Conservation (phyloP, 2,113 vertebrate species). For the Callionymus lyra region DNA sequence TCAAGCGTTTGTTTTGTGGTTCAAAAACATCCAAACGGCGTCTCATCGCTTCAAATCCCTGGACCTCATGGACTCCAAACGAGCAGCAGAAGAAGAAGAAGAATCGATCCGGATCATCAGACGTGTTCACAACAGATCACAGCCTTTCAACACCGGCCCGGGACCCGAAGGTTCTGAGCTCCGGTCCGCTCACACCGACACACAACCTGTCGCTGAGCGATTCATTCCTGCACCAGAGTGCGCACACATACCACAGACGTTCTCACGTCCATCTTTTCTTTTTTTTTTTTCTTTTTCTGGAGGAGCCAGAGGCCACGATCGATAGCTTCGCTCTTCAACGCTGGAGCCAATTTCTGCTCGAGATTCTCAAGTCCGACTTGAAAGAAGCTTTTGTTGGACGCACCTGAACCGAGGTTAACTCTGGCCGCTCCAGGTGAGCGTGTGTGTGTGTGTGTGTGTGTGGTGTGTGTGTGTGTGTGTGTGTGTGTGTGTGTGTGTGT, state of each 20-base stretch:
- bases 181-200: constrained; percentile 30
- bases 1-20: constrained; percentile 33
- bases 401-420: constrained; percentile 70
- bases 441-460: constrained; percentile 18
- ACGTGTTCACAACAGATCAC: constrained; percentile 32
- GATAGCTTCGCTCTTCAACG: constrained; percentile 62
- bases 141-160: constrained; percentile 53
- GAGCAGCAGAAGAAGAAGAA: not conserved
- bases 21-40: constrained; percentile 51
- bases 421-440: constrained; percentile 42
- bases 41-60: not conserved
- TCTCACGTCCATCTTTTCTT: constrained; percentile 67
- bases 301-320: constrained; percentile 66
- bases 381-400: constrained; percentile 72
- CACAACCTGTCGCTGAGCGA: constrained; percentile 56
- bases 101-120: no score
- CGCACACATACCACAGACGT: constrained; percentile 61
- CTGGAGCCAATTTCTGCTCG: constrained; percentile 71
- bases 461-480: no score
- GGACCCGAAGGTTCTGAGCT: constrained; percentile 33
- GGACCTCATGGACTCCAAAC: no score
- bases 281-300: constrained; percentile 66
- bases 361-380: constrained; percentile 72
- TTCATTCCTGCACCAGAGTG: constrained; percentile 60
- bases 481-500: constrained; percentile 3